Conservation (phyloP, 2,113 vertebrate genomes). For the Paramisgurnus dabryanus region DNA sequence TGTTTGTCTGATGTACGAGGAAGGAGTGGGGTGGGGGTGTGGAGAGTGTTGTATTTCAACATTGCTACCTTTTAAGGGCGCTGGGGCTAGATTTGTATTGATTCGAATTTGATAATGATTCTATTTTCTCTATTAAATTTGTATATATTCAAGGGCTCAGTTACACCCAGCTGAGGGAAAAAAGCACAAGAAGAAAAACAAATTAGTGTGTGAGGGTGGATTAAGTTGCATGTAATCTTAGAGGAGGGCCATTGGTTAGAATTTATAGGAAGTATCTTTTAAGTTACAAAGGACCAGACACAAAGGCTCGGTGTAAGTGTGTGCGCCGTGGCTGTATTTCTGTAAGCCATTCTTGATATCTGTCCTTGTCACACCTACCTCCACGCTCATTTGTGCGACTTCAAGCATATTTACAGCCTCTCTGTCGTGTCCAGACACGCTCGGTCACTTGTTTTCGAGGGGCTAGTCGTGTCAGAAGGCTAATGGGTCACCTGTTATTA, state of each 20-base stretch:
- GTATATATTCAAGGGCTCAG: constrained; percentile 74
- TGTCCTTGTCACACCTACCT: constrained; percentile 41
- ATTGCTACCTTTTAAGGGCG: constrained; percentile 76
- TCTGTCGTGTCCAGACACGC: constrained; percentile 12
- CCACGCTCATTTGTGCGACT: constrained; percentile 23
- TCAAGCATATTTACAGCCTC: constrained; percentile 4
- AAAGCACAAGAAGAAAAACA: constrained; percentile 73
- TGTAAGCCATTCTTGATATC: constrained; percentile 22
- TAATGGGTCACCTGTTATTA: constrained; percentile 66
- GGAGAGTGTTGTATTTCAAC: constrained; percentile 79
- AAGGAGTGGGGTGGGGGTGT: constrained; percentile 33
- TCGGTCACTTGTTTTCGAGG: neutral
- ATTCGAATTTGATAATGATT: constrained; percentile 84
- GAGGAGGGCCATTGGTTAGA: constrained; percentile 64
- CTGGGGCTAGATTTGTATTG: constrained; percentile 77
- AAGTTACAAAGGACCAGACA: constrained; percentile 66
- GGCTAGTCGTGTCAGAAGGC: constrained; percentile 49
- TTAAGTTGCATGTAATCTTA: constrained; percentile 79
- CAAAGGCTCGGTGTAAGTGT: constrained; percentile 50
- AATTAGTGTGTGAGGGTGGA: constrained; percentile 77
- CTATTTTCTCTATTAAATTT: constrained; percentile 81
- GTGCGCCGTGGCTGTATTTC: constrained; percentile 39
- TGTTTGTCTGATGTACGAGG: constrained; percentile 69
- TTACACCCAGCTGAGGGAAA: constrained; percentile 68
- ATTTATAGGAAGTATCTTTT: constrained; percentile 69